A percentile compares a stretch with the other conserved stretches of the same genome.
phyloP scores from a whole-genome alignment of 2,888 invertebrate species.

The Deilephila porcellus region DNA sequence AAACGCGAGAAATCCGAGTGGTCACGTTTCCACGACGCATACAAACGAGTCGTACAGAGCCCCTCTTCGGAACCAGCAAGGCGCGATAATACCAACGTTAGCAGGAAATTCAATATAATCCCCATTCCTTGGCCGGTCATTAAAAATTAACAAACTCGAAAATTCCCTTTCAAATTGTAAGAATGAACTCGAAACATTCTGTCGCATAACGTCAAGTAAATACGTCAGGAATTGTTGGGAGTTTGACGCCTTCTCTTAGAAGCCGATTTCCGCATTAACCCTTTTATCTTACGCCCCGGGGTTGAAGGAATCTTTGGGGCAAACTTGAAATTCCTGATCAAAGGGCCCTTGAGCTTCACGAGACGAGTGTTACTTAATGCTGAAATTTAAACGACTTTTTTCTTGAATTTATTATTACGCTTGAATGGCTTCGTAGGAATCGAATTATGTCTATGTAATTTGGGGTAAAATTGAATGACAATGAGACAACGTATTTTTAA shows the following conservation, averaged over 20 bases:
- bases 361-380: conserved; percentile 26
- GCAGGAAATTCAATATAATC: neutral
- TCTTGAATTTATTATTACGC: conserved; percentile 11
- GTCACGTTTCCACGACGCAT: neutral
- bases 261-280: conserved; percentile 29
- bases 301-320: conserved; percentile 32
- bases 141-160: conserved; percentile 6
- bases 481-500: neutral
- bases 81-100: neutral
- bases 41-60: neutral
- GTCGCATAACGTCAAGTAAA: conserved; percentile 27
- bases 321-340: conserved; percentile 33
- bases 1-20: too few species aligned
- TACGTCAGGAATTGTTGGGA: conserved; percentile 32
- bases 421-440: neutral
- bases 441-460: neutral
- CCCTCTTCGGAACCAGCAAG: neutral
- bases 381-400: conserved; percentile 24
- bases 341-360: conserved; percentile 31
- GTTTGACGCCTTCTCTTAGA: conserved; percentile 27
- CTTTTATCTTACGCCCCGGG: conserved; percentile 35
- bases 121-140: neutral
- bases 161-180: conserved; percentile 9
- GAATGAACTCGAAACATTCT: neutral
- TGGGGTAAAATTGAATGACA: neutral